Conservation (phyloP, 2,888 invertebrate genomes). For the Pristionchus entomophagus region DNA sequence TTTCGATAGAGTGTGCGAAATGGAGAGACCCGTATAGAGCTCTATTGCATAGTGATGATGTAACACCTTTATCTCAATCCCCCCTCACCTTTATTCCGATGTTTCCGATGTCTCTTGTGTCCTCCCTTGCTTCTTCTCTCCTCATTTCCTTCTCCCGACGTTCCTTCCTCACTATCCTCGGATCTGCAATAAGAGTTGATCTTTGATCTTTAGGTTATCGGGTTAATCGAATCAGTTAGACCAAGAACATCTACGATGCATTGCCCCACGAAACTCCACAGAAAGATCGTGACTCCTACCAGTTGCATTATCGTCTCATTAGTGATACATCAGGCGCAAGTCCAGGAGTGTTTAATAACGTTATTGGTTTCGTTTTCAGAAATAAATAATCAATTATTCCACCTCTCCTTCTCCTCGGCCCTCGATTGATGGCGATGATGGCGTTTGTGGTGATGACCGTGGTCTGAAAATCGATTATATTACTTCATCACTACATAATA, state of each 20-base stretch:
- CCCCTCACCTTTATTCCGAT: conserved; percentile 11
- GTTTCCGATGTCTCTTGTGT: neutral
- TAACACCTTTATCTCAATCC: neutral
- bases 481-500: neutral
- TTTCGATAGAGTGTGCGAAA: too few species aligned
- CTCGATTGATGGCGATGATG: conserved; percentile 31
- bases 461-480: neutral
- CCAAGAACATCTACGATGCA: too few species aligned
- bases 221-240: neutral
- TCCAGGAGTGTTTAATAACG: neutral
- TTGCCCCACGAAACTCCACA: too few species aligned
- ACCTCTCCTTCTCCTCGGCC: neutral
- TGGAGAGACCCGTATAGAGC: too few species aligned
- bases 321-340: neutral
- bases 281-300: too few species aligned
- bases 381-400: too few species aligned
- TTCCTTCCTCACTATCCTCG: conserved; percentile 26
- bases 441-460: conserved; percentile 34
- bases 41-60: too few species aligned
- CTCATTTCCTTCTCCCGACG: too few species aligned
- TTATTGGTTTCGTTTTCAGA: too few species aligned
- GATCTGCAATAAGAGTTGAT: neutral
- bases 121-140: neutral
- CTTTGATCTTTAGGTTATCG: neutral
- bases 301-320: neutral